A percentile compares a stretch with the other conserved stretches of the same genome.
Evolutionary conservation across 2,113 vertebrate genomes (phyloP).

Genomic region (Chaenogobius annularis): DNA sequence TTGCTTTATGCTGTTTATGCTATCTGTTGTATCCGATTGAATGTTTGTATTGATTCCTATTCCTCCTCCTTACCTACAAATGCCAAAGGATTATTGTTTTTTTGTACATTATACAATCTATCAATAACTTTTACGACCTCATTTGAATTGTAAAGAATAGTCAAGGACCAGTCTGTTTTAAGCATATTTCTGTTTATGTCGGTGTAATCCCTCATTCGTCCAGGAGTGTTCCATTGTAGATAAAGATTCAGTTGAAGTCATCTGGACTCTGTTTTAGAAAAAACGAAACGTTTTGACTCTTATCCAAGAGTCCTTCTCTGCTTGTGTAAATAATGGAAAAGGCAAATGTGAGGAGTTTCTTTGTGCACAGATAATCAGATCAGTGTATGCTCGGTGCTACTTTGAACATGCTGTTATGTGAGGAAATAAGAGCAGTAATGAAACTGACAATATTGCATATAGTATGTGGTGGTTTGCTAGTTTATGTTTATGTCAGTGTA

Average conservation of each 20-base stretch:
- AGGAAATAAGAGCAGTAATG: not conserved
- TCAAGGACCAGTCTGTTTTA: not conserved
- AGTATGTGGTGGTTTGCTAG: too few relatives aligned
- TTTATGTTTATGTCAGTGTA: too few relatives aligned
- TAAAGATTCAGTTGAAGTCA: too few relatives aligned
- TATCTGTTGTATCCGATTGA: not conserved
- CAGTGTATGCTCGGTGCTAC: constrained; percentile 14
- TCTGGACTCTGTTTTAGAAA: too few relatives aligned
- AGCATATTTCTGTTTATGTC: too few relatives aligned
- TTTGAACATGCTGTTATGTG: constrained; percentile 3
- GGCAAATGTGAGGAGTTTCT: not conserved
- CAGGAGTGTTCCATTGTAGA: too few relatives aligned
- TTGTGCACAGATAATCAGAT: constrained; percentile 9
- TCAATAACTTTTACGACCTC: not conserved
- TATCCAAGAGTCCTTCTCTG: too few relatives aligned
- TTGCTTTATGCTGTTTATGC: not conserved
- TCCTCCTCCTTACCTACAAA: not conserved
- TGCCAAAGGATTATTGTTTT: not conserved
- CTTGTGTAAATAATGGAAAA: not conserved
- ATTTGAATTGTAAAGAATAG: not conserved
- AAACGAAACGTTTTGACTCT: too few relatives aligned
- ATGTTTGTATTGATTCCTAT: not conserved
- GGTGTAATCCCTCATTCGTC: too few relatives aligned
- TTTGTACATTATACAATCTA: not conserved
- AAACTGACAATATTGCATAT: not conserved